These are phyloP conservation scores for Seriola aureovittata DNA, from an alignment of 2,113 vertebrate species.

Conservation along the genomic window DNA sequence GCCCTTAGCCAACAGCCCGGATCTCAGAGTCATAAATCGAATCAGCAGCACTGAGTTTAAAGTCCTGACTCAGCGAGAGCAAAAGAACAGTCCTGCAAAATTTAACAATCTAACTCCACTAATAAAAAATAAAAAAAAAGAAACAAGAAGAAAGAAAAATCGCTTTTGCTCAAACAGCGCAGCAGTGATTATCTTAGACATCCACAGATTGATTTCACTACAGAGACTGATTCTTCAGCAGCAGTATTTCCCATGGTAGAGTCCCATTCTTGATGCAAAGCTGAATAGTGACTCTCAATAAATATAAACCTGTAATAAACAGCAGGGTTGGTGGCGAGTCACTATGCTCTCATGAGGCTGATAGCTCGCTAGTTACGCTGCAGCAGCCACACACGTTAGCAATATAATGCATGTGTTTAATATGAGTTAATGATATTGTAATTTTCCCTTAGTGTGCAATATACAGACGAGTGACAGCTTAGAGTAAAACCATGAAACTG, in stretches of 20 bases:
- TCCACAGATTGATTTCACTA: background rate
- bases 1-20: conserved; percentile 31
- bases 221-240: background rate
- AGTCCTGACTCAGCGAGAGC: conserved; percentile 38
- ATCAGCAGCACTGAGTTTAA: conserved; percentile 33
- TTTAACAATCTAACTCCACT: background rate
- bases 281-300: background rate
- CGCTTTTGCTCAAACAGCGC: background rate
- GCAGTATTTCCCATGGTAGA: background rate
- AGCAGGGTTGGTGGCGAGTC: background rate
- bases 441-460: background rate
- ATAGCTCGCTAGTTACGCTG: background rate
- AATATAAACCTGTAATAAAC: conserved; percentile 7
- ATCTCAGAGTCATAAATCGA: conserved; percentile 45
- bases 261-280: background rate
- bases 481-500: too few relatives aligned
- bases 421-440: background rate
- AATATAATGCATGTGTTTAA: background rate
- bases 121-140: background rate
- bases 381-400: background rate
- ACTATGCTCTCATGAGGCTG: background rate
- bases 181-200: background rate
- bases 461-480: background rate
- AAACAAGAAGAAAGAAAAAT: too few relatives aligned
- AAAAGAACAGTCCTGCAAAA: background rate